These are phyloP conservation scores for Leuctra nigra DNA, from an alignment of 2,888 invertebrate genomes.

Conservation along the genomic window DNA sequence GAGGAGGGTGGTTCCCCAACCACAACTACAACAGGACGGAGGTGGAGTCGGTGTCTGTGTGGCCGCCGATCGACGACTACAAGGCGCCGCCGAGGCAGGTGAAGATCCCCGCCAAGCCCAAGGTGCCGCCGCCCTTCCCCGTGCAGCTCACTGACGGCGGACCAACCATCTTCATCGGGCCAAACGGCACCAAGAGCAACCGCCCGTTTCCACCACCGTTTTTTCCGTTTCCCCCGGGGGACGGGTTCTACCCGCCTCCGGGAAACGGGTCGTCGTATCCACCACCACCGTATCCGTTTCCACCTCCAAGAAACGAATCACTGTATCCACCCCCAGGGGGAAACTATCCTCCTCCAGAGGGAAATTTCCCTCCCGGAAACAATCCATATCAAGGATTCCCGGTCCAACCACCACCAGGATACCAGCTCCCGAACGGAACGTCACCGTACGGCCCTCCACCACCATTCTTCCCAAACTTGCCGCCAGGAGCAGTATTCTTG, in stretches of 20 bases:
- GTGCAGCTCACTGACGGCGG: slow-evolving; percentile 80
- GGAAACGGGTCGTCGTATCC: slow-evolving; percentile 40
- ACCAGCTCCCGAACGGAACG: slow-evolving; percentile 31
- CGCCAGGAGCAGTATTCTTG: slow-evolving; percentile 55
- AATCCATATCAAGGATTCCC: slow-evolving; percentile 36
- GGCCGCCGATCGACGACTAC: slow-evolving; percentile 81
- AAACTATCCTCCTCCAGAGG: slow-evolving; percentile 32
- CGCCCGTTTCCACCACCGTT: slow-evolving; percentile 51
- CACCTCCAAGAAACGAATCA: slow-evolving; percentile 24
- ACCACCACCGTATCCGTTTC: slow-evolving; percentile 24
- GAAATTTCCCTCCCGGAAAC: slow-evolving; percentile 51
- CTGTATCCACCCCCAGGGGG: slow-evolving; percentile 45
- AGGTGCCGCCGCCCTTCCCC: slow-evolving; percentile 89
- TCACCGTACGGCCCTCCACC: slow-evolving; percentile 35
- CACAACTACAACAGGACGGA: slow-evolving; percentile 29
- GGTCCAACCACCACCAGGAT: slow-evolving; percentile 34
- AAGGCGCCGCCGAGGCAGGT: slow-evolving; percentile 77
- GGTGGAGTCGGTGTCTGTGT: slow-evolving; percentile 44
- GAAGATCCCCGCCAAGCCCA: slow-evolving; percentile 73
- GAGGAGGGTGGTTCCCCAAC: slow-evolving; percentile 66
- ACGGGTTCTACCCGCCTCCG: slow-evolving; percentile 44
- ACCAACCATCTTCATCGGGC: slow-evolving; percentile 71
- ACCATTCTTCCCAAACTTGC: slow-evolving; percentile 46
- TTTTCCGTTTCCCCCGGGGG: slow-evolving; percentile 40
- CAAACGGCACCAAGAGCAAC: slow-evolving; percentile 30